Conservation (phyloP, 2,888 invertebrate genomes). For the Mimas tiliae region DNA sequence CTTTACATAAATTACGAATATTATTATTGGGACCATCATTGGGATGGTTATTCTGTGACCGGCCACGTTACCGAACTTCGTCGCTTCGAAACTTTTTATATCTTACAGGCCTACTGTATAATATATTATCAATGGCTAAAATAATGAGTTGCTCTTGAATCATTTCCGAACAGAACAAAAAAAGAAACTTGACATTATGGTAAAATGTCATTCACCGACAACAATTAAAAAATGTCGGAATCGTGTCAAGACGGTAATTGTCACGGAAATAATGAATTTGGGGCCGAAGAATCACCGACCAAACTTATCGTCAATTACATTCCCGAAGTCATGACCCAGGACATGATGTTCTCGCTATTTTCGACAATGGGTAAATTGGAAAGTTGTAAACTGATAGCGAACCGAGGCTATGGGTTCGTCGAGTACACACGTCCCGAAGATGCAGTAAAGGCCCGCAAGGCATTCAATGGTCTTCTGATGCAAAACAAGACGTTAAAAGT, state of each 20-base stretch:
- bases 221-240: slow-evolving; percentile 86
- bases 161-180: slow-evolving; percentile 61
- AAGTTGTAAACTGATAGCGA: slow-evolving; percentile 84
- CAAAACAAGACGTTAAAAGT: slow-evolving; percentile 84
- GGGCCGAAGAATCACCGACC: slow-evolving; percentile 83
- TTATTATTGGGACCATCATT: too few relatives aligned
- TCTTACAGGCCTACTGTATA: too few relatives aligned
- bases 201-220: slow-evolving; percentile 84
- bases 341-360: slow-evolving; percentile 84
- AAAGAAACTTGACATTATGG: slow-evolving; percentile 61
- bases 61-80: too few relatives aligned
- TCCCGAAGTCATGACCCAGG: slow-evolving; percentile 85
- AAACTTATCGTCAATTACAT: slow-evolving; percentile 85
- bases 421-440: slow-evolving; percentile 82
- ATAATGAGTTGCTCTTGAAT: background rate
- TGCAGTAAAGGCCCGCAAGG: slow-evolving; percentile 81
- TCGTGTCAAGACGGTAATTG: slow-evolving; percentile 86
- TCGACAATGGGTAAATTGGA: slow-evolving; percentile 84
- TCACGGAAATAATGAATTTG: slow-evolving; percentile 84
- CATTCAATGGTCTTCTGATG: slow-evolving; percentile 82
- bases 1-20: too few relatives aligned
- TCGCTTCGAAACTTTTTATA: too few relatives aligned
- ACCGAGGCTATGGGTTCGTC: slow-evolving; percentile 84
- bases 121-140: too few relatives aligned
- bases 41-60: too few relatives aligned